A percentile compares a stretch with the other conserved stretches of the same genome.
These are phyloP conservation scores for Drosophila ogumai DNA, from an alignment of 1,140 invertebrate genomes.

Conservation along the genomic window DNA sequence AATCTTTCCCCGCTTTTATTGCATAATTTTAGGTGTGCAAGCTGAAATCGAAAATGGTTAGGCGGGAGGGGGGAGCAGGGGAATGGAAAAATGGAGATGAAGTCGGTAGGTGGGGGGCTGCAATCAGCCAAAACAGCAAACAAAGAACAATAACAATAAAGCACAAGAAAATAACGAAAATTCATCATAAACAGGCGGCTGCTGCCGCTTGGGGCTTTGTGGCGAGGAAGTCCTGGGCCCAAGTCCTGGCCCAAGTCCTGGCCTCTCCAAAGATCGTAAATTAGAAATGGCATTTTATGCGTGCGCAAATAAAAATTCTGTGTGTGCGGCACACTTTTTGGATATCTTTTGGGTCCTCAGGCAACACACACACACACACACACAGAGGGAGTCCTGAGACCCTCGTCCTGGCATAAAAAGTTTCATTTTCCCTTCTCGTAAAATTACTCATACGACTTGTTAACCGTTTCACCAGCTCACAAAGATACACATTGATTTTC, in stretches of 20 bases:
- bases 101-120: neutral
- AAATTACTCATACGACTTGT: constrained; percentile 81
- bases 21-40: constrained; percentile 71
- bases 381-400: neutral
- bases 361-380: neutral
- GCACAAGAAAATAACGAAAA: constrained; percentile 55
- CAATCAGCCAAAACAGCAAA: constrained; percentile 54
- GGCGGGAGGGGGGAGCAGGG: neutral
- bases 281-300: constrained; percentile 77
- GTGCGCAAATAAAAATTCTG: constrained; percentile 71
- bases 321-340: constrained; percentile 41
- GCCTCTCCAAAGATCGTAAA: constrained; percentile 61
- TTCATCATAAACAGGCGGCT: constrained; percentile 54
- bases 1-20: constrained; percentile 66
- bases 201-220: neutral
- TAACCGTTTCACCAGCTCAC: constrained; percentile 56
- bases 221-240: neutral
- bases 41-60: constrained; percentile 58
- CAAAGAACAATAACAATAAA: constrained; percentile 64
- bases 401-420: constrained; percentile 49
- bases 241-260: neutral
- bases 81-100: neutral
- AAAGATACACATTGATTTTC: constrained; percentile 54
- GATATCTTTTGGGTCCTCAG: constrained; percentile 40
- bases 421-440: constrained; percentile 52